Evolutionary conservation across 1,140 invertebrate genomes (phyloP), one percentile per base, ranked within the genome.

Genomic region (Elymnias hypermnestra): DNA sequence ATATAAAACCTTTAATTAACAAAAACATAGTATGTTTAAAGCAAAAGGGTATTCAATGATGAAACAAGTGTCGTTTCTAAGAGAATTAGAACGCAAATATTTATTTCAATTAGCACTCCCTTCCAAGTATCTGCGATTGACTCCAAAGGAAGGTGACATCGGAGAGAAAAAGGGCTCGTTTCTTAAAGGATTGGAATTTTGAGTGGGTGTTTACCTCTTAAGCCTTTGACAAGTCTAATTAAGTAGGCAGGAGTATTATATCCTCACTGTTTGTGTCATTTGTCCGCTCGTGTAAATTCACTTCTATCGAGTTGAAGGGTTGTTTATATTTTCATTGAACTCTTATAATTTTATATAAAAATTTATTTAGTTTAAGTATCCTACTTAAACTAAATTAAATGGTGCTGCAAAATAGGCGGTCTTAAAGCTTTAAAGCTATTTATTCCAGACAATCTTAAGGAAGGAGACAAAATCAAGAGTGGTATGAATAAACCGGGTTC

Each of bases 21-120:
- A n/a, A n/a, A n/a, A n/a, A n/a, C n/a, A n/a, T n/a, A n/a, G n/a
- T n/a, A n/a, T 10, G 17, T 37, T 15, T 5, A 21, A 18, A 21
- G 8, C 19, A 21, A 21, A 21, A 21, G 19, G 19, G 19, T 21
- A 21, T 3, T 6, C 19, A 76, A 83, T 74, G 76, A 66, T 54
- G 53, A 58, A 60, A 53, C 58, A 68, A 67, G 70, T 63, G 67
- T 66, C 59, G 56, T 64, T 47, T 54, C 45, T 61, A 66, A 72
- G 61, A 69, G 69, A 78, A 81, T 78, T 73, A 62, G 57, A 68
- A 54, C 57, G 68, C 71, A 82, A 84, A 84, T 84, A 84, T 84
- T 84, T 84, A 84, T 81, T 81, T 82, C 74, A 84, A 81, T 84
- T 78, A 82, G 69, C 46, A 46, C 53, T 37, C 62, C 56, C 54